Evolutionary conservation across 2,113 vertebrate species (phyloP).

Genomic region (Pseudopipra pipra): DNA sequence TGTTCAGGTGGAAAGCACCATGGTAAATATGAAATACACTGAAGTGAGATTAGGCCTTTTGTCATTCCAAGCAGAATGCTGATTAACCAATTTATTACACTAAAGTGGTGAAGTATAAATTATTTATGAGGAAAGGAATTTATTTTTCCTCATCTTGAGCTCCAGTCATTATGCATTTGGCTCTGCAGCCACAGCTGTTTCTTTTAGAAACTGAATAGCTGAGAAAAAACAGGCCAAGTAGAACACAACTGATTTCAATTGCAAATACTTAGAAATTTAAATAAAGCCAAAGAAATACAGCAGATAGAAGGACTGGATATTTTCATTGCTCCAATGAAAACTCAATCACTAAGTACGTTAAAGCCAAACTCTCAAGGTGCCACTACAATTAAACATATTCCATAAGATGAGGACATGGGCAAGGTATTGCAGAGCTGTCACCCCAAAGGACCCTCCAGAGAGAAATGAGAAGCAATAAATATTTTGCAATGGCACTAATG

Average conservation of each 20-base stretch:
- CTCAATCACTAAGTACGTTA: neutral
- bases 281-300: neutral
- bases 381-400: neutral
- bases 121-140: constrained; percentile 28
- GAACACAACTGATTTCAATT: constrained; percentile 10
- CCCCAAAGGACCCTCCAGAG: neutral
- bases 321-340: neutral
- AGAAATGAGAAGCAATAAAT: neutral
- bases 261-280: neutral
- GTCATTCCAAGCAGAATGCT: neutral
- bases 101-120: neutral
- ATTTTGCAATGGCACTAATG: neutral
- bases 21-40: neutral
- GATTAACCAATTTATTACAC: neutral
- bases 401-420: neutral
- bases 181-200: constrained; percentile 4
- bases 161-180: neutral
- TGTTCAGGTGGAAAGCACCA: neutral
- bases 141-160: neutral
- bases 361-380: neutral
- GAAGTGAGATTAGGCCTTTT: neutral
- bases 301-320: neutral
- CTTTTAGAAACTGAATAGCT: neutral
- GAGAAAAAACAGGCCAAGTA: neutral
- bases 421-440: neutral